A percentile compares a stretch with the other conserved stretches of the same genome.
These are phyloP conservation scores for Oreochromis tanganicae DNA, from an alignment of 2,113 vertebrate species.

Conservation along the genomic window DNA sequence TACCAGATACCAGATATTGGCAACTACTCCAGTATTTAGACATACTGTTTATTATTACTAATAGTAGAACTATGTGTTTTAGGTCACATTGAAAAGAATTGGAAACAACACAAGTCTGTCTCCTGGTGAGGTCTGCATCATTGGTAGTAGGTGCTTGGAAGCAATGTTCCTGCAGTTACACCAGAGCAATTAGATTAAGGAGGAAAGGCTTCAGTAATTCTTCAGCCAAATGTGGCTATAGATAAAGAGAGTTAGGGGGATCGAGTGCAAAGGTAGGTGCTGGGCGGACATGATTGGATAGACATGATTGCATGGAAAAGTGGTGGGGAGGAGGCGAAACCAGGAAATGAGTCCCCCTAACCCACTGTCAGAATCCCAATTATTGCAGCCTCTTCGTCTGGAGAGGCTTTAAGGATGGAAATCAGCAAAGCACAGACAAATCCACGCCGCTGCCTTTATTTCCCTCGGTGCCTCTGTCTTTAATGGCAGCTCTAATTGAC, in stretches of 20 bases:
- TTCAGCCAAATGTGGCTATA: constrained; percentile 21
- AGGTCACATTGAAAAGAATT: background rate
- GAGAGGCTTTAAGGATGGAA: constrained; percentile 61
- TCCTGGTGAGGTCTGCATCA: background rate
- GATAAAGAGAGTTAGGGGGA: constrained; percentile 46
- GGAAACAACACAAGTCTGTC: background rate
- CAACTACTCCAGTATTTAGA: background rate
- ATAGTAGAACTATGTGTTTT: background rate
- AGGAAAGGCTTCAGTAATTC: constrained; percentile 40
- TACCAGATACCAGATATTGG: background rate
- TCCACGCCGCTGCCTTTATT: constrained; percentile 55
- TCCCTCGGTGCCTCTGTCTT: constrained; percentile 58
- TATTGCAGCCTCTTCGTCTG: constrained; percentile 55
- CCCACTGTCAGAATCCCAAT: constrained; percentile 59
- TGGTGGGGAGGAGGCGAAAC: constrained; percentile 14
- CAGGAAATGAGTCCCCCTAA: constrained; percentile 53
- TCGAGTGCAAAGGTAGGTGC: constrained; percentile 35
- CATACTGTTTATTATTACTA: background rate
- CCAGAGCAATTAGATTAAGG: constrained; percentile 48
- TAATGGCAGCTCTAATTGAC: constrained; percentile 71
- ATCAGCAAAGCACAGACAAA: constrained; percentile 44
- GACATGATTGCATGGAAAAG: constrained; percentile 43
- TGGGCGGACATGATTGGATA: constrained; percentile 35
- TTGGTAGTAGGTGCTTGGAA: background rate
- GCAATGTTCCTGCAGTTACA: constrained; percentile 8